These are phyloP conservation scores for Antrozous pallidus DNA, from an alignment of 2,797 vertebrate species.

Conservation along the genomic window DNA sequence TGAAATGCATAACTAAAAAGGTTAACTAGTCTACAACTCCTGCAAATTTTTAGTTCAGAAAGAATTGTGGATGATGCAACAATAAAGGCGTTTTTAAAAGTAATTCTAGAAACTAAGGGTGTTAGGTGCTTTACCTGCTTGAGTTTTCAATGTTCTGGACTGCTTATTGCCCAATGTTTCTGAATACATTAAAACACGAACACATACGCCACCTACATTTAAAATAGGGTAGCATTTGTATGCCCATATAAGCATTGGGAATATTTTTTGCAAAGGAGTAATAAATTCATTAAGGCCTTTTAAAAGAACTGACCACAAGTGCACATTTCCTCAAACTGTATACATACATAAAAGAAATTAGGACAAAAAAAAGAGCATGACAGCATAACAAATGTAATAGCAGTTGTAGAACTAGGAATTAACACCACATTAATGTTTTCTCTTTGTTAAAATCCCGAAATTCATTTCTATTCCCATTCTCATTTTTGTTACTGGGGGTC, in stretches of 20 bases:
- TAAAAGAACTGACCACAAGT: slow-evolving; percentile 51
- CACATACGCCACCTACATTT: slow-evolving; percentile 75
- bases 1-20: not conserved
- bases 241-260: slow-evolving; percentile 63
- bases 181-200: slow-evolving; percentile 75
- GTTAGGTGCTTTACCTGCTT: slow-evolving; percentile 71
- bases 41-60: slow-evolving; percentile 36
- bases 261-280: slow-evolving; percentile 47
- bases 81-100: slow-evolving; percentile 9
- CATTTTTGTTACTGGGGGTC: not conserved
- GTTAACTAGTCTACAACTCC: slow-evolving; percentile 17
- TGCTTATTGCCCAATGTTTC: slow-evolving; percentile 75
- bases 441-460: slow-evolving; percentile 25
- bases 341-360: slow-evolving; percentile 42
- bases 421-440: slow-evolving; percentile 30
- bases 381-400: slow-evolving; percentile 49
- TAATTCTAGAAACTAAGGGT: slow-evolving; percentile 68
- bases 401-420: slow-evolving; percentile 32
- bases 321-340: slow-evolving; percentile 51
- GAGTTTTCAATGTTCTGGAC: slow-evolving; percentile 74
- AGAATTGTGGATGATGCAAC: slow-evolving; percentile 32
- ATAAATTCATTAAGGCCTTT: slow-evolving; percentile 50
- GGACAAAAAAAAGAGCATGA: not conserved
- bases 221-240: slow-evolving; percentile 76
- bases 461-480: slow-evolving; percentile 31